A percentile compares a stretch with the other conserved stretches of the same genome.
These are phyloP conservation scores for Acanthacorydalis orientalis DNA, from an alignment of 2,888 invertebrate species.

Conservation along the genomic window DNA sequence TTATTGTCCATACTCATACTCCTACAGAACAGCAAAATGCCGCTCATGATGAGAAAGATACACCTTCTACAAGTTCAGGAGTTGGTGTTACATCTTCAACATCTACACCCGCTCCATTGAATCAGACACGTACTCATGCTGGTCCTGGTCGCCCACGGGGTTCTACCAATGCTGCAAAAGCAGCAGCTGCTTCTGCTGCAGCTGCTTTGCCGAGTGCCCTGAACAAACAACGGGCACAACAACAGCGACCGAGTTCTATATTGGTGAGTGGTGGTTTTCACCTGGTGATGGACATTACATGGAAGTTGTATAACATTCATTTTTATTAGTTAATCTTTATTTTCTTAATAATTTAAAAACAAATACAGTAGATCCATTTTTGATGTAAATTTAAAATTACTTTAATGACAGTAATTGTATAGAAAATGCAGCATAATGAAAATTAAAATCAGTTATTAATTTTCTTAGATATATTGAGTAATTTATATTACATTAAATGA, in stretches of 20 bases:
- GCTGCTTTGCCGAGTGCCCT: slow-evolving; percentile 17
- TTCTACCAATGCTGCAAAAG: slow-evolving; percentile 23
- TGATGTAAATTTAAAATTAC: neutral
- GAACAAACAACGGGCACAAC: neutral
- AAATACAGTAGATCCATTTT: neutral
- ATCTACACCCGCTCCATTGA: slow-evolving; percentile 7
- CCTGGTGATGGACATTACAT: too few species aligned
- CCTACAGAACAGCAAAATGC: neutral
- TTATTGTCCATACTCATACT: neutral
- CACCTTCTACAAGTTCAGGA: neutral
- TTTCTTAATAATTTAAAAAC: too few species aligned
- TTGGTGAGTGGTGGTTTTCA: slow-evolving; percentile 2
- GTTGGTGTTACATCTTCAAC: neutral
- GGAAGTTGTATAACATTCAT: too few species aligned
- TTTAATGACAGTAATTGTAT: neutral
- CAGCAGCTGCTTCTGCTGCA: slow-evolving; percentile 11
- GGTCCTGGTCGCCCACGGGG: slow-evolving; percentile 24
- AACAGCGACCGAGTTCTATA: neutral
- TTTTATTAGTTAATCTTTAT: too few species aligned
- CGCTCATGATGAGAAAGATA: neutral
- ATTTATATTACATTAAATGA: too few species aligned
- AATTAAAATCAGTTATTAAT: too few species aligned
- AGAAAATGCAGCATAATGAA: neutral
- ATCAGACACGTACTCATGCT: slow-evolving; percentile 13
- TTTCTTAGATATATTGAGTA: too few species aligned